Evolutionary conservation across 2,113 vertebrate species (phyloP).

Genomic region (Rhinoderma darwinii): DNA sequence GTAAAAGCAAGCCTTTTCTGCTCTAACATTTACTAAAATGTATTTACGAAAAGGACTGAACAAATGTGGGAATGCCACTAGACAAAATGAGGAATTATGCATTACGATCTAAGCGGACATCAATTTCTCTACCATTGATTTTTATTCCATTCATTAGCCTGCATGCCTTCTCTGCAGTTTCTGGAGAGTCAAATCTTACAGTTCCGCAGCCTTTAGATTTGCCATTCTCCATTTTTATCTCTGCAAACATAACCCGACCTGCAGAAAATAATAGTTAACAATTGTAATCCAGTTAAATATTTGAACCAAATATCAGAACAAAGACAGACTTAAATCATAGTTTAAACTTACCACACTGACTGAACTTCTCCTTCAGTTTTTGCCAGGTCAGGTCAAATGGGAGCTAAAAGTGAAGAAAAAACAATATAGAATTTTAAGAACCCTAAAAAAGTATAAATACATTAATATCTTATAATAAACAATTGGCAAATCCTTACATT

Average conservation of each 20-base stretch:
- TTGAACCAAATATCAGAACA: not conserved
- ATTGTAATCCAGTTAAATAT: not conserved
- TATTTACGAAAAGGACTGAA: conserved; percentile 90
- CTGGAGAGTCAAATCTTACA: conserved; percentile 92
- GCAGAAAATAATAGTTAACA: conserved; percentile 30
- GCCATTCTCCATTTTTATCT: conserved; percentile 99
- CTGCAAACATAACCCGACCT: conserved; percentile 98
- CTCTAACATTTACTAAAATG: conserved; percentile 80
- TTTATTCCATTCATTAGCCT: conserved; percentile 98
- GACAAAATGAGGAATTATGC: conserved; percentile 80
- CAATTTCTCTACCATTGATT: conserved; percentile 97
- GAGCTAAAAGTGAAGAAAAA: conserved; percentile 80
- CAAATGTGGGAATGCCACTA: conserved; percentile 79
- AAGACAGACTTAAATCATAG: not conserved
- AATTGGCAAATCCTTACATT: conserved; percentile 81
- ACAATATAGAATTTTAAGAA: conserved; percentile 44
- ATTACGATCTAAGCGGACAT: conserved; percentile 94
- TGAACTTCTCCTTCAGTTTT: conserved; percentile 98
- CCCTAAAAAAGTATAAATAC: not conserved
- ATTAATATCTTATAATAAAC: not conserved
- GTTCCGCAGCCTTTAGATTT: conserved; percentile 98
- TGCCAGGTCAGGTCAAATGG: conserved; percentile 98
- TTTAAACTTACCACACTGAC: conserved; percentile 88
- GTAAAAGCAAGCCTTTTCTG: conserved; percentile 80
- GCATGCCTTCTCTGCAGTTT: conserved; percentile 96